Percentiles rank a stretch among this genome's conserved stretches.
Conservation (phyloP, 1,140 invertebrate species). For the Bombus breviceps region DNA sequence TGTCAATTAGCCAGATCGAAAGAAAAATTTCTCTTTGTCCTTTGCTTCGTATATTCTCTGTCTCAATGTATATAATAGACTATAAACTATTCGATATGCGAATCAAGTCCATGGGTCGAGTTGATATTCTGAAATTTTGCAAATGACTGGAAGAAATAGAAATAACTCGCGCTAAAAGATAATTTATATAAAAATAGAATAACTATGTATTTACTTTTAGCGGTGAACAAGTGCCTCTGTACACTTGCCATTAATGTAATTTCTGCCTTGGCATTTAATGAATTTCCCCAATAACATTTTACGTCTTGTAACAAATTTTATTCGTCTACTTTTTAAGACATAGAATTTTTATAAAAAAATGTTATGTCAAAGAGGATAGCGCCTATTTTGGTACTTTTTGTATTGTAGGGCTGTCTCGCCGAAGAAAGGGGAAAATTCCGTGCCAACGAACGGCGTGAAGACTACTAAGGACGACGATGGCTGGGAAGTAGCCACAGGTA, state of each 20-base stretch:
- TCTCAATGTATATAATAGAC: background rate
- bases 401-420: background rate
- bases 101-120: no score
- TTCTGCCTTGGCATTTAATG: background rate
- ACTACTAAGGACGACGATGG: conserved; percentile 58
- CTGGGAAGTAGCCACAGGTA: conserved; percentile 77
- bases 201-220: no score
- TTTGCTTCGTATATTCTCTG: no score
- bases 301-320: no score
- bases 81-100: background rate
- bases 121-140: no score
- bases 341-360: background rate
- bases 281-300: background rate
- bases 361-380: background rate
- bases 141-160: accelerated
- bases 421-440: conserved; percentile 23
- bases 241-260: background rate
- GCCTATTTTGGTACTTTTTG: background rate
- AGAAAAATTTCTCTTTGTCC: background rate
- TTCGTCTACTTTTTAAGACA: background rate
- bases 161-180: accelerated
- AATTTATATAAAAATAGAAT: no score
- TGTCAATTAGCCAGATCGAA: no score
- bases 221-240: no score
- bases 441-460: conserved; percentile 16